Evolutionary conservation across 2,888 invertebrate genomes (phyloP).

Genomic region (Tenodera sinensis): DNA sequence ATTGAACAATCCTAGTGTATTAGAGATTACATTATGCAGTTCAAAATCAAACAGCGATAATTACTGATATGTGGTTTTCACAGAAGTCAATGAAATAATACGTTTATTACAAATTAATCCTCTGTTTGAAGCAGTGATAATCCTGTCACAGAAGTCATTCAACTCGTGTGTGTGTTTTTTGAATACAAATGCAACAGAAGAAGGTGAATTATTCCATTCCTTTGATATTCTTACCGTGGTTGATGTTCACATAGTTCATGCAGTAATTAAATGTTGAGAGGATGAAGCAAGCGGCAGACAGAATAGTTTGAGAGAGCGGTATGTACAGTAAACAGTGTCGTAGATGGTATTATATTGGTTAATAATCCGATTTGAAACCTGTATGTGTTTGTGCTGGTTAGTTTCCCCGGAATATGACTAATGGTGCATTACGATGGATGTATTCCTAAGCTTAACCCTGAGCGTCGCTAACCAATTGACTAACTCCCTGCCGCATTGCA

Average conservation of each 20-base stretch:
- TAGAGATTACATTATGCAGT: no score
- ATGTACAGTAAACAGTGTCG: not conserved
- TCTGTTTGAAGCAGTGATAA: no score
- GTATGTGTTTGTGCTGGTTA: not conserved
- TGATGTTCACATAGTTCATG: not conserved
- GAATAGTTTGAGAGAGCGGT: not conserved
- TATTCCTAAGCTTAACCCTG: not conserved
- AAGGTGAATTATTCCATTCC: no score
- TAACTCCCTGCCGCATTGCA: not conserved
- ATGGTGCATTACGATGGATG: conserved; percentile 1
- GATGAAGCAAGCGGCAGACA: not conserved
- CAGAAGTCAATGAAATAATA: no score
- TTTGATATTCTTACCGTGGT: no score
- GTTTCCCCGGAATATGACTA: not conserved
- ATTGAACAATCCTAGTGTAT: no score
- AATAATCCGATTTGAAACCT: conserved; percentile 9
- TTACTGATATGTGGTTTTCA: no score
- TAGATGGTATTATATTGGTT: conserved; percentile 5
- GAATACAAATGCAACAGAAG: no score
- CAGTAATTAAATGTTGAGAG: not conserved
- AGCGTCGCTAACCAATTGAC: not conserved
- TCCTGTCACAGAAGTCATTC: no score
- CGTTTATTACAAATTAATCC: no score
- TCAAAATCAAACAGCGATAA: no score
- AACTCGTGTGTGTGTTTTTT: no score